Base-by-base conservation (phyloP, 2,797 vertebrate species). In the Ibycter americanus region DNA sequence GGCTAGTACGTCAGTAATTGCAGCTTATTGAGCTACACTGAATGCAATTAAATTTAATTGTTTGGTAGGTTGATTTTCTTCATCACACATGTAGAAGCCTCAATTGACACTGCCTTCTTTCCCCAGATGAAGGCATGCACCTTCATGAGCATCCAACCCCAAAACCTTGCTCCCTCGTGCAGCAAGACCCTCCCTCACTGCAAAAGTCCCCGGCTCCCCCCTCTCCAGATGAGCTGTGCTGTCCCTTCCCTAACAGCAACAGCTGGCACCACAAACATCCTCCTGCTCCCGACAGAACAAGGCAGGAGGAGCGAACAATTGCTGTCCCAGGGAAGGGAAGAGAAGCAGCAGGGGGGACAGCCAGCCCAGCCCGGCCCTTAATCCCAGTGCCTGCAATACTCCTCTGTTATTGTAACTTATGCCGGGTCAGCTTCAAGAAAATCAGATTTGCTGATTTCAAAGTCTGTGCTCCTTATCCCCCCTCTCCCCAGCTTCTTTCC, bases 21-120 rank as follows among this genome's bases (percentile, higher is more conserved):
- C 22, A 73, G 19, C 7, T 80, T 22, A 38, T 0, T 77, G 23
- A 84, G 31, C 55, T 67, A 78, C 11, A 12, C 0, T 32, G 38
- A 47, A 74, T 51, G 19, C 4, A 77, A 63, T 52, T 80, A 55
- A 15, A 44, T 87, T 65, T 51, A 34, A 58, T 76, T 83, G 29
- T 34, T 59, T 0, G 0, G 5, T 15, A 62, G 44, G 26, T 3
- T 13, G 4, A 47, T 76, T 76, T 83, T 59, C 49, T 76, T 63
- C 54, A 59, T 70, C 34, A 6, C 8, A 49, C 4, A 16, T 29
- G 9, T 11, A 62, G 65, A 89, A 94, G n/a, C 31, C 29, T 76
- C 0, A 0, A 17, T 3, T 58, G 67, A 36, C 54, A 82, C 4
- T 17, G 34, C 34, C 29, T 68, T 73, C 46, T 44, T 84, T 32